Conservation (phyloP, 2,888 invertebrate species). For the Acanthopleura granulata region DNA sequence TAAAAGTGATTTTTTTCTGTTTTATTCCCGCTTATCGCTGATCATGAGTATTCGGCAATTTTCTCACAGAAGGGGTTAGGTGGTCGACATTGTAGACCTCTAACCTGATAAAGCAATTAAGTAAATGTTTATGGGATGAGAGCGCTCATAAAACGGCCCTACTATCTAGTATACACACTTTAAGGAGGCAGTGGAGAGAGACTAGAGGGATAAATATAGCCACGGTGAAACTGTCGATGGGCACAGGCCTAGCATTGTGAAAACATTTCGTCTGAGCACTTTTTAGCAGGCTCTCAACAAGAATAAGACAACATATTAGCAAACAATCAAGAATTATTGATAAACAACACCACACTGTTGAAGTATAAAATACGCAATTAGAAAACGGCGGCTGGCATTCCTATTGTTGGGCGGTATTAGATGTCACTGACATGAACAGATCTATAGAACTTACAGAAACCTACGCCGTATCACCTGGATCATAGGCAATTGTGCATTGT, state of each 20-base stretch:
- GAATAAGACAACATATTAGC: conserved; percentile 1
- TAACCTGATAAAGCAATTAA: conserved; percentile 8
- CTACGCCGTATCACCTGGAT: too few species aligned
- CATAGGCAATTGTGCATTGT: too few species aligned
- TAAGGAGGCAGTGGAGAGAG: too few species aligned
- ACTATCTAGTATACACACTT: background rate
- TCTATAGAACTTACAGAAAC: too few species aligned
- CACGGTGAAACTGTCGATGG: background rate
- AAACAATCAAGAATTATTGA: background rate
- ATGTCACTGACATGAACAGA: too few species aligned
- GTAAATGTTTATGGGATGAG: background rate
- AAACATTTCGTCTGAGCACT: conserved; percentile 4
- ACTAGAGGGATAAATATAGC: background rate
- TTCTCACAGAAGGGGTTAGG: background rate
- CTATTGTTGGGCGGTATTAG: too few species aligned
- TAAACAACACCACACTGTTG: background rate
- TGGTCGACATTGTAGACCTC: conserved; percentile 6
- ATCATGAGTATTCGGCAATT: background rate
- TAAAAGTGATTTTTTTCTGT: background rate
- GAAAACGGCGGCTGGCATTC: background rate
- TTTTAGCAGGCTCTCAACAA: background rate
- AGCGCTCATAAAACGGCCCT: background rate
- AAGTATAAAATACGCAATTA: background rate
- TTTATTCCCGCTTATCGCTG: background rate
- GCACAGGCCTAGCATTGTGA: background rate